Base-by-base conservation (phyloP, 2,113 vertebrate genomes). In the Nothobranchius furzeri region DNA sequence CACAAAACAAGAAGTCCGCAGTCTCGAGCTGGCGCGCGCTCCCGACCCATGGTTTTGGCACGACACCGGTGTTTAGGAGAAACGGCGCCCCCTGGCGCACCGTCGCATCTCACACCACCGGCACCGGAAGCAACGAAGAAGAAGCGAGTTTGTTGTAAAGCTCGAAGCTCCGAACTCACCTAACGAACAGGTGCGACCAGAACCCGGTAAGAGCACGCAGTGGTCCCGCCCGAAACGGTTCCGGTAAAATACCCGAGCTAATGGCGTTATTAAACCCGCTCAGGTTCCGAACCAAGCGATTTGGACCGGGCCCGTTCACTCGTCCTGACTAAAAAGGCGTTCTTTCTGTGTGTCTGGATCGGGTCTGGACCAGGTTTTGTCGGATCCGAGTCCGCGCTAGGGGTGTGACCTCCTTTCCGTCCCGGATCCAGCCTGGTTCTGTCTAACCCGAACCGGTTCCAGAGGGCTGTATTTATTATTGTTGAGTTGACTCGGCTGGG, bases 91-190 rank as follows among this genome's bases (percentile, higher is more conserved):
- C 37, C 37, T 40, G 37, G 37, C 3, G 6, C 7, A 4, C 9
- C 37, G 4, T 8, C 37, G 7, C 6, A 9, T 7, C 37, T 1
- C 37, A 40, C 37, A 9, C 37, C 37, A 8, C 7, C 37, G 7
- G 37, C 37, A 40, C 46, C 20, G 70, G 78, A 77, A 72, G 43
- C 8, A 6, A 25, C 9, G 37, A 40, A 51, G 45, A 60, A 72
- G 57, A 30, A 13, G 48, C 13, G 0, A 9, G 2, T 9, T 43
- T 17, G 57, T 68, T 15, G 30, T 10, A 46, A 42, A 12, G 6
- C 48, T 46, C 12, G 46, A n/a, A 20, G 8, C 20, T 7, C 17
- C 2, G 24, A 24, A 17, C 46, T 56, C 49, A 52, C 62, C 66
- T 61, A 71, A 10, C 6, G 12, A 12, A 55, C 30, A 58, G 71